These are phyloP conservation scores for Darevskia nairensis DNA, from an alignment of 2,797 vertebrate genomes.

Conservation along the genomic window DNA sequence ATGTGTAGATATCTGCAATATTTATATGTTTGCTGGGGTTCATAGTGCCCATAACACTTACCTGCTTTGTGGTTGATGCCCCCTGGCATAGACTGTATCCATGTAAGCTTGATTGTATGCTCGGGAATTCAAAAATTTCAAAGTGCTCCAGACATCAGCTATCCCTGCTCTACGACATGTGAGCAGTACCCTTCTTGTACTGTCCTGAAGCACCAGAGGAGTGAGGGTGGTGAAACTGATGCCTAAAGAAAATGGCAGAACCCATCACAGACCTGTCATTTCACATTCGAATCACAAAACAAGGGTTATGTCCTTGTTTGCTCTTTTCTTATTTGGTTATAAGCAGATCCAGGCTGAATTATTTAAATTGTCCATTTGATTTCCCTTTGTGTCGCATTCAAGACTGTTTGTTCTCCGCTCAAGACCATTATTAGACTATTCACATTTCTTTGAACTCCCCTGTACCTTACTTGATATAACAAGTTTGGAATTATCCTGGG, in stretches of 20 bases:
- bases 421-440: not conserved
- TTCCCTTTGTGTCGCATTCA: not conserved
- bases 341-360: not conserved
- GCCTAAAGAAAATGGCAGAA: not conserved
- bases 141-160: not conserved
- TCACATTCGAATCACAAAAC: not conserved
- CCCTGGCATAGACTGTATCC: not conserved
- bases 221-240: not conserved
- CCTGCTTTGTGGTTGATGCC: not conserved
- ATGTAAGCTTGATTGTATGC: not conserved
- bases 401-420: not conserved
- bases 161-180: not conserved
- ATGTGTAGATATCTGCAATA: too few relatives aligned
- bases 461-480: too few relatives aligned
- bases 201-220: too few relatives aligned
- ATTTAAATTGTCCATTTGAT: not conserved
- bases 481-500: not conserved
- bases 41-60: not conserved
- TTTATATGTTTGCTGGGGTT: too few relatives aligned
- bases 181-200: not conserved
- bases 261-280: not conserved
- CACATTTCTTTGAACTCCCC: not conserved
- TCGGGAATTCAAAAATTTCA: not conserved
- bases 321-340: not conserved
- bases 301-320: not conserved